Percentiles rank a stretch among this genome's conserved stretches.
Evolutionary conservation across 2,888 invertebrate genomes (phyloP).

Genomic region (Acleris sparsana): DNA sequence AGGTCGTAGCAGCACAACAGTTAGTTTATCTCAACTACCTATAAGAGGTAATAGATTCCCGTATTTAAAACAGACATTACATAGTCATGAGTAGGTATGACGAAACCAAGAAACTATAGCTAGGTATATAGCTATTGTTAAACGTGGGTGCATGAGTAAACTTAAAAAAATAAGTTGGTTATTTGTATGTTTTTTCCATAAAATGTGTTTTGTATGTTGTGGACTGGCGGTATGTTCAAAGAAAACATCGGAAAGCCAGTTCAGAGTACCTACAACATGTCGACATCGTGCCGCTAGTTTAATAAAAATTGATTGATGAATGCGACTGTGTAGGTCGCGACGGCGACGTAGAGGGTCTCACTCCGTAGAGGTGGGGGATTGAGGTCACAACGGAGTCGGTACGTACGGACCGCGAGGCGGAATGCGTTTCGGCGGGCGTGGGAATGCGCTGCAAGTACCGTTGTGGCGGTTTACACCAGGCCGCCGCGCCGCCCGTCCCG

Average conservation of each 20-base stretch:
- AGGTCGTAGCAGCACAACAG: slow-evolving; percentile 44
- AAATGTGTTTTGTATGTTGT: not conserved
- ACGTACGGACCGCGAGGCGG: slow-evolving; percentile 55
- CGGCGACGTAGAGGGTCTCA: slow-evolving; percentile 46
- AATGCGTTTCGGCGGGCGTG: slow-evolving; percentile 70
- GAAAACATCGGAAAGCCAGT: slow-evolving; percentile 31
- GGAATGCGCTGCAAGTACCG: slow-evolving; percentile 81
- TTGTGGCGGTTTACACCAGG: slow-evolving; percentile 66
- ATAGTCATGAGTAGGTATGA: too few species aligned
- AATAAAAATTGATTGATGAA: slow-evolving; percentile 53
- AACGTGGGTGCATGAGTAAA: too few species aligned
- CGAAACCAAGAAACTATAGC: too few species aligned
- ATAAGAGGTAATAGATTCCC: not conserved
- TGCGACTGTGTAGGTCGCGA: slow-evolving; percentile 51
- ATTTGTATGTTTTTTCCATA: too few species aligned
- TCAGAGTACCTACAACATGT: slow-evolving; percentile 27
- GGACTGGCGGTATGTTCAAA: slow-evolving; percentile 42
- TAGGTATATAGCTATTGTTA: too few species aligned
- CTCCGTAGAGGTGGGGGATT: slow-evolving; percentile 52
- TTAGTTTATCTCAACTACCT: slow-evolving; percentile 4
- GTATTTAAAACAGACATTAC: too few species aligned
- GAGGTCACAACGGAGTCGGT: slow-evolving; percentile 63
- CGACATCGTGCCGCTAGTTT: slow-evolving; percentile 45
- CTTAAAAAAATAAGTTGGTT: too few species aligned
- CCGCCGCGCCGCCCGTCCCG: slow-evolving; percentile 47